Base-by-base conservation (phyloP, 2,797 vertebrate genomes). In the Leptodactylus fallax region DNA sequence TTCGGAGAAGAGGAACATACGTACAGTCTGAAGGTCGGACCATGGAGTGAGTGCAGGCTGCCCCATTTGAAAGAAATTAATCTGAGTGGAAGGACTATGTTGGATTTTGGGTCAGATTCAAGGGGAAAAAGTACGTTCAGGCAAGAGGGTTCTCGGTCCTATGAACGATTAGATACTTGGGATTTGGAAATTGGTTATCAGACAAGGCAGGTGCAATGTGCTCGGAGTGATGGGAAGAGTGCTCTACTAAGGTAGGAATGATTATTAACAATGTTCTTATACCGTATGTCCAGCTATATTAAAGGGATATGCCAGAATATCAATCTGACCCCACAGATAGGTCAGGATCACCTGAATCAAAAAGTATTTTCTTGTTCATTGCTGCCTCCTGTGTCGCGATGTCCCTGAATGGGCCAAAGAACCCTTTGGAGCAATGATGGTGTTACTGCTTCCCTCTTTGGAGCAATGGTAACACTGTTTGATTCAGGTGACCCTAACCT, bases 11-110 rank as follows among this genome's bases (percentile, higher is more conserved):
- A 95, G 12, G 93, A 96, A 89, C 93, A 97, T 91, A 93, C 93
- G 14, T 97, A 98, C 93, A 98, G 97, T 94, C 96, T 99, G 90
- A 97, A 96, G 90, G 96, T 97, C 7, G 97, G 97, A 36, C 90
- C 95, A 0, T 99, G 98, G 98, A 97, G 95, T 36, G 92, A 95
- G 87, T 99, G 98, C 83, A 93, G 91, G 51, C 92, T 93, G 25
- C 95, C 96, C 12, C 96, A 94, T 71, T 93, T 95, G 51, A 96
- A 95, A n/a, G 96, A 97, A 21, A 25, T 90, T 0, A 87, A 94
- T 90, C 88, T 95, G 63, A 93, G 74, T 0, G 95, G 93, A 56
- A 95, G 95, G 89, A 96, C 96, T 25, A 93, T 93, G 81, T 89
- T 92, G 90, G 96, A 97, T 89, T 96, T 97, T 23, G 92, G 92